Evolutionary conservation across 2,113 vertebrate genomes (phyloP), one percentile per base, ranked within the genome.

Genomic region (Campylomormyrus numenius): DNA sequence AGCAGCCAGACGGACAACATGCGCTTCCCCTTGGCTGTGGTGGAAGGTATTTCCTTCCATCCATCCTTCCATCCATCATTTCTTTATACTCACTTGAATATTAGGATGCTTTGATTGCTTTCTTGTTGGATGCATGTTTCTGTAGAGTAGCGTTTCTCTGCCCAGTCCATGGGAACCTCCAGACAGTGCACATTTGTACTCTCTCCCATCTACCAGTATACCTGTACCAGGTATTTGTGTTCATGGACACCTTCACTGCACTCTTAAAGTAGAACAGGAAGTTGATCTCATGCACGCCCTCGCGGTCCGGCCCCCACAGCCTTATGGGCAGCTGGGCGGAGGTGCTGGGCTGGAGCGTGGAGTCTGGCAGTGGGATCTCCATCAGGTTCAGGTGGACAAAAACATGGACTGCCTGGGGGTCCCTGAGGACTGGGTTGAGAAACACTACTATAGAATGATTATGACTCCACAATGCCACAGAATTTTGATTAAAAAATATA

Each of bases 281-380:
- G 93, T 98, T 98, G 94, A 99, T 99, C 95, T 99, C 98, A 91
- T 99, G 98, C 90, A 99, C 98, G 31, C 98, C 98, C 94, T 99
- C 98, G 91, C 96, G 96, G 93, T 99, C 98, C 13, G 98, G 98
- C 66, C 98, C 98, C 87, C 98, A 94, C 91, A 99, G 95, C 98
- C 98, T 99, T 92, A 99, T 96, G 0, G 98, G 98, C 31, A 99
- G 95, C 94, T 98, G 98, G 52, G 96, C 94, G 42, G 98, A 97
- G 92, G 97, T 95, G 50, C 98, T 98, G 0, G 98, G 98, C n/a
- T 95, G 95, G 90, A 99, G 95, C 19, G 94, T 88, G n/a, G 95
- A 91, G 35, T 97, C 97, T 1, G 96, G 95, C 89, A 99, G 95
- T 0, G 98, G 97, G 80, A 99, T 97, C 0, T 96, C 93, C 88